Percentiles rank a stretch among this genome's conserved stretches.
Conservation (phyloP, 2,888 invertebrate genomes). For the Lepidonotus clava region DNA sequence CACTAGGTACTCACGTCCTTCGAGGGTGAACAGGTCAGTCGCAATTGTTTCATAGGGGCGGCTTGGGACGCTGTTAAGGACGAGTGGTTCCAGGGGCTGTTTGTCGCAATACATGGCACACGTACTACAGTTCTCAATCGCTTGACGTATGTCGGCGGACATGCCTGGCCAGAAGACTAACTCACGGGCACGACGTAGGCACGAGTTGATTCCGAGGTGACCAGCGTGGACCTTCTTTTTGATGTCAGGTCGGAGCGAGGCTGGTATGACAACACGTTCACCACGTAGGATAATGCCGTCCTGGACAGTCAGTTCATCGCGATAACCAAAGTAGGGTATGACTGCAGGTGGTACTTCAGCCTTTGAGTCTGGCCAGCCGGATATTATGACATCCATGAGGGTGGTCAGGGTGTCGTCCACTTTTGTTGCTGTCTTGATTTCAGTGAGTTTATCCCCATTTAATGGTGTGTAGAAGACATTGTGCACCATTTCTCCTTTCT, state of each 20-base stretch:
- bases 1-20: conserved; percentile 63
- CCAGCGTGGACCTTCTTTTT: not conserved
- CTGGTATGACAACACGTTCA: conserved; percentile 49
- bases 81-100: conserved; percentile 56
- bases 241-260: not conserved
- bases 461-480: too few relatives aligned
- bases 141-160: not conserved
- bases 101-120: not conserved
- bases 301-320: too few relatives aligned
- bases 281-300: conserved; percentile 61
- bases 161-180: conserved; percentile 30
- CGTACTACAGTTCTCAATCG: not conserved
- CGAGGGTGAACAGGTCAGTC: conserved; percentile 64
- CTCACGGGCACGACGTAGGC: conserved; percentile 35
- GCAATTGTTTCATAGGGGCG: conserved; percentile 65
- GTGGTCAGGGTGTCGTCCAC: conserved; percentile 49
- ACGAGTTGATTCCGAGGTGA: conserved; percentile 41
- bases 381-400: conserved; percentile 45
- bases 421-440: too few relatives aligned
- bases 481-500: too few relatives aligned
- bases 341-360: not conserved
- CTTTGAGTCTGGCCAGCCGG: conserved; percentile 58
- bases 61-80: conserved; percentile 59
- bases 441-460: too few relatives aligned
- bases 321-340: too few relatives aligned